These are phyloP conservation scores for Mionectes olivaceus DNA, from an alignment of 2,797 vertebrate species.

Conservation along the genomic window DNA sequence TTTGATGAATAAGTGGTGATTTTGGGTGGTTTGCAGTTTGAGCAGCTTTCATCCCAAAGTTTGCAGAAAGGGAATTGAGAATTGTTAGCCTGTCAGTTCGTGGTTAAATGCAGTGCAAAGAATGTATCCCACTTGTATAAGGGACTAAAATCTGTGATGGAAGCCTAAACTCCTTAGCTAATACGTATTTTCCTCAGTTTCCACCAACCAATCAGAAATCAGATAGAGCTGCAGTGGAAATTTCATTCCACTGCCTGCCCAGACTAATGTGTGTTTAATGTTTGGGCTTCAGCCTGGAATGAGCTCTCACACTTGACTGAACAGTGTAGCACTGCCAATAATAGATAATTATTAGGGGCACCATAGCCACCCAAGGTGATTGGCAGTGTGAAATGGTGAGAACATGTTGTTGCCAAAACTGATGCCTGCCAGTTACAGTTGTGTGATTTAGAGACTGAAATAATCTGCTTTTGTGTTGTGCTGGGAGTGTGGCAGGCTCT, in stretches of 20 bases:
- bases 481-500: not conserved
- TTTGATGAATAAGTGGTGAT: constrained; percentile 28
- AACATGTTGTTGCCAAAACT: constrained; percentile 47
- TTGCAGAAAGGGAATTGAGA: not conserved
- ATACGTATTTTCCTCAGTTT: constrained; percentile 20
- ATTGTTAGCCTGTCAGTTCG: not conserved
- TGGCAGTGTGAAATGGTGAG: constrained; percentile 62
- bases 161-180: not conserved
- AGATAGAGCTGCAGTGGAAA: constrained; percentile 56
- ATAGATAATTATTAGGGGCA: constrained; percentile 67
- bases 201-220: constrained; percentile 56
- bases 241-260: constrained; percentile 55
- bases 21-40: not conserved
- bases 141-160: not conserved
- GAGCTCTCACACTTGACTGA: constrained; percentile 62
- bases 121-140: not conserved
- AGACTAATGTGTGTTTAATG: constrained; percentile 71
- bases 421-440: constrained; percentile 56
- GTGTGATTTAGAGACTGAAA: constrained; percentile 45
- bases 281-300: constrained; percentile 58
- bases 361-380: constrained; percentile 64
- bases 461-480: not conserved
- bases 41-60: not conserved
- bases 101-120: not conserved
- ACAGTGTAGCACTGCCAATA: constrained; percentile 50